Base-by-base conservation (phyloP, 2,113 vertebrate genomes). In the Ctenodactylus gundi region DNA sequence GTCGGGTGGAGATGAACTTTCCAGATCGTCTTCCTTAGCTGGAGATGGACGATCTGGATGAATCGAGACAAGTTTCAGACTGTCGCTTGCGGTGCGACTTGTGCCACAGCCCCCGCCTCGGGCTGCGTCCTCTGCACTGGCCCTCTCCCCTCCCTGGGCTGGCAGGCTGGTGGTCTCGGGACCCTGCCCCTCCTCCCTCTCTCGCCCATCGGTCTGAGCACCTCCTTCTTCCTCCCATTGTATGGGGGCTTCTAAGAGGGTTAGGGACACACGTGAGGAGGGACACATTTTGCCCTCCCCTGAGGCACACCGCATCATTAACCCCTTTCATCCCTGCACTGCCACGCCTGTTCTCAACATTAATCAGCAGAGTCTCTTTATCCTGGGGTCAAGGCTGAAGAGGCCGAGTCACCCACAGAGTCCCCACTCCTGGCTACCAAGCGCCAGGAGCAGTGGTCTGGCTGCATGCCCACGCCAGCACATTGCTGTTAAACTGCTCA, bases 361-460 rank as follows among this genome's bases (percentile, higher is more conserved):
- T 97, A 97, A 96, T 97, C 93, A 97, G 80, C 57, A 94, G 0
- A 82, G 96, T 73, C 46, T 95, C 88, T 95, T 94, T 92, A 96
- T 72, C 64, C 58, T 34, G 46, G 23, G 25, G 34, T 93, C 57
- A 78, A 51, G 51, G 85, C 60, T 88, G 93, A 84, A 92, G 96
- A 88, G 94, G 86, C 90, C 1, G 31, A 97, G 95, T 97, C 96
- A 97, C 49, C 41, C 95, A 34, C 4, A 27, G 88, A 94, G 49
- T 72, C 60, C 5, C n/a, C 86, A 51, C 80, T 77, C 55, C 25
- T 55, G 51, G 49, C 21, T 65, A n/a, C 64, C 36, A 41, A 23
- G 81, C 25, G 31, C 57, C 36, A 34, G 20, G 18, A 17, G 29
- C 81, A 3, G 8, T 41, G 53, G 21, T 67, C 55, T 27, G 84